phyloP scores from a whole-genome alignment of 2,113 vertebrate species.

The Chroicocephalus ridibundus region DNA sequence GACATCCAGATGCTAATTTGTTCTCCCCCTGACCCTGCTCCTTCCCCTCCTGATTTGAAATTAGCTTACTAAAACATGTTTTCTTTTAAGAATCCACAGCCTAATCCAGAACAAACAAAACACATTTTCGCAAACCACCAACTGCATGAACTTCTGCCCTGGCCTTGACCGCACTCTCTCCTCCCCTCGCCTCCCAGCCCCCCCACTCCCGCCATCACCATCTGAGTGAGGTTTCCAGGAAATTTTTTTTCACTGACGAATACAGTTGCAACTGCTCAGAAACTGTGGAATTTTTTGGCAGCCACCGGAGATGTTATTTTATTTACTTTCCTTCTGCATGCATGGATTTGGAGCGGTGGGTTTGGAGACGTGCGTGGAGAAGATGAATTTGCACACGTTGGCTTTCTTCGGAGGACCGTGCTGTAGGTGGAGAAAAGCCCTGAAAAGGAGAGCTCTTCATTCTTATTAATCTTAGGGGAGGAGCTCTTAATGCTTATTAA shows the following conservation, averaged over 20 bases:
- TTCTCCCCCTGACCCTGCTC: constrained; percentile 47
- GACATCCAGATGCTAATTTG: constrained; percentile 47
- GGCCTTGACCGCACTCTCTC: constrained; percentile 52
- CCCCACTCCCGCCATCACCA: background rate
- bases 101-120: constrained; percentile 70
- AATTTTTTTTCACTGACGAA: constrained; percentile 56
- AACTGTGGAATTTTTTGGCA: constrained; percentile 33
- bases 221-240: constrained; percentile 47
- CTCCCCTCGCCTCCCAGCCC: background rate
- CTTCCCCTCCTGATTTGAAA: constrained; percentile 48
- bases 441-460: background rate
- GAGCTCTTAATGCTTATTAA: background rate
- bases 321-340: constrained; percentile 16
- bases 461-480: constrained; percentile 5
- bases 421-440: constrained; percentile 2
- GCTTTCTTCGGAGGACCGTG: background rate
- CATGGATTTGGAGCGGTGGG: background rate
- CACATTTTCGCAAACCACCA: constrained; percentile 64
- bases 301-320: background rate
- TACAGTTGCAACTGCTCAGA: constrained; percentile 48
- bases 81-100: constrained; percentile 59
- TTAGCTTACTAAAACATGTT: constrained; percentile 69
- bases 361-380: background rate
- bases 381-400: background rate
- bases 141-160: constrained; percentile 67